Conservation (phyloP, 2,113 vertebrate genomes). For the Salvelinus namaycush region DNA sequence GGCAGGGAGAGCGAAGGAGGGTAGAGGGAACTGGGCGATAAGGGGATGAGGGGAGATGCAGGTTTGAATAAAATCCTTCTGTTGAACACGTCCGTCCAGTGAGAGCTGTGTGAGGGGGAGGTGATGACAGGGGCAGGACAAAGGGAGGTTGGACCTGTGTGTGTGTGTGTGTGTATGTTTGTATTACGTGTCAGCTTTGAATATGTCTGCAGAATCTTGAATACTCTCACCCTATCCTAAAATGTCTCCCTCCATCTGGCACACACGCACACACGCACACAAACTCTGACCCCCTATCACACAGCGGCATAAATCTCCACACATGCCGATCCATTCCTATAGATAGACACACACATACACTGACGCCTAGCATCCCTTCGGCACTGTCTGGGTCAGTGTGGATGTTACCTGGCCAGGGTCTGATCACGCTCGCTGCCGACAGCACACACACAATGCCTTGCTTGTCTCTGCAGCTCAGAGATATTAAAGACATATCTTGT, state of each 20-base stretch:
- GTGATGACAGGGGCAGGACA: conserved; percentile 52
- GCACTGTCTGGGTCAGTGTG: conserved; percentile 3
- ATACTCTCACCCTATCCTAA: no score
- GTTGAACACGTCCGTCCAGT: conserved; percentile 37
- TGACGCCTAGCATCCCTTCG: conserved; percentile 12
- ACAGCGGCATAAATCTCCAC: background rate
- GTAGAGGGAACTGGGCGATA: background rate
- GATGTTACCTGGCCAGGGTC: background rate
- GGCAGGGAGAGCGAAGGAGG: background rate
- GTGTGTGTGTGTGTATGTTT: conserved; percentile 16
- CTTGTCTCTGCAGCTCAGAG: conserved; percentile 48
- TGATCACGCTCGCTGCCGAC: background rate
- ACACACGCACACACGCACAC: background rate
- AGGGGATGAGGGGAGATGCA: background rate
- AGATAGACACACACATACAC: conserved; percentile 10
- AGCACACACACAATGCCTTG: conserved; percentile 32
- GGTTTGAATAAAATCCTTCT: conserved; percentile 51
- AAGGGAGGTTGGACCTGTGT: background rate
- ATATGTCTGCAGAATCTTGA: no score
- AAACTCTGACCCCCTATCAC: background rate
- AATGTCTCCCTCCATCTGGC: background rate
- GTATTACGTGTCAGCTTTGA: background rate
- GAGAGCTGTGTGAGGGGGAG: conserved; percentile 42
- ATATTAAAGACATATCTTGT: conserved; percentile 56
- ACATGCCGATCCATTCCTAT: conserved; percentile 1